phyloP scores from a whole-genome alignment of 2,888 invertebrate genomes.

The Tenodera sinensis region DNA sequence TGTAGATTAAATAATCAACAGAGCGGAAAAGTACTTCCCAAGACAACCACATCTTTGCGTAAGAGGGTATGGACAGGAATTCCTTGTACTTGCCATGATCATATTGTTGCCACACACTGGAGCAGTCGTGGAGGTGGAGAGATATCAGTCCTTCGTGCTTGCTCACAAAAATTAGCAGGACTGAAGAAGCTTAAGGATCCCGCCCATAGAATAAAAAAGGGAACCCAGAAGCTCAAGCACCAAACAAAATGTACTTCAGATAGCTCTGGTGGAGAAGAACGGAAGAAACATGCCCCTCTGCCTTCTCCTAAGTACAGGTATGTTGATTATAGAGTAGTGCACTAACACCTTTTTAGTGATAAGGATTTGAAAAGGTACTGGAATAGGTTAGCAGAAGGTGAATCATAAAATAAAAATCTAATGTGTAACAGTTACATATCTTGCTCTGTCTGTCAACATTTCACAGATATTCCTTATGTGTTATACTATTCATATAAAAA shows the following conservation, averaged over 20 bases:
- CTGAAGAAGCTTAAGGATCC: conserved; percentile 8
- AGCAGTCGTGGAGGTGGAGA: conserved; percentile 4
- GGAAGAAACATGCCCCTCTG: neutral
- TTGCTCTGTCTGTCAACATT: too few relatives aligned
- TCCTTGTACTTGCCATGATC: conserved; percentile 27
- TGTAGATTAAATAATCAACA: conserved; percentile 38
- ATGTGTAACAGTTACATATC: too few relatives aligned
- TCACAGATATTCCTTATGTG: too few relatives aligned
- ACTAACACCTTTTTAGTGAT: too few relatives aligned
- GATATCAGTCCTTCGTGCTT: conserved; percentile 14
- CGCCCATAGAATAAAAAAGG: neutral
- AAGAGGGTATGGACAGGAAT: conserved; percentile 66
- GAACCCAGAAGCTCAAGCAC: neutral
- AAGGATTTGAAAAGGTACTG: too few relatives aligned
- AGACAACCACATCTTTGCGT: conserved; percentile 59
- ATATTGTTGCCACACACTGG: conserved; percentile 23
- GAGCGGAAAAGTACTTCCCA: conserved; percentile 59
- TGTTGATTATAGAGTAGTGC: neutral
- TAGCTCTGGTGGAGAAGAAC: neutral
- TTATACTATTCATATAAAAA: too few relatives aligned
- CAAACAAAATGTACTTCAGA: neutral
- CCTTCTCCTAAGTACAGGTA: neutral
- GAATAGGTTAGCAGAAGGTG: too few relatives aligned
- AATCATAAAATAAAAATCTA: too few relatives aligned
- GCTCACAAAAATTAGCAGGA: conserved; percentile 21